Percentiles rank a stretch among this genome's conserved stretches.
phyloP scores from a whole-genome alignment of 1,140 invertebrate genomes.

The Lordiphosa stackelbergi region DNA sequence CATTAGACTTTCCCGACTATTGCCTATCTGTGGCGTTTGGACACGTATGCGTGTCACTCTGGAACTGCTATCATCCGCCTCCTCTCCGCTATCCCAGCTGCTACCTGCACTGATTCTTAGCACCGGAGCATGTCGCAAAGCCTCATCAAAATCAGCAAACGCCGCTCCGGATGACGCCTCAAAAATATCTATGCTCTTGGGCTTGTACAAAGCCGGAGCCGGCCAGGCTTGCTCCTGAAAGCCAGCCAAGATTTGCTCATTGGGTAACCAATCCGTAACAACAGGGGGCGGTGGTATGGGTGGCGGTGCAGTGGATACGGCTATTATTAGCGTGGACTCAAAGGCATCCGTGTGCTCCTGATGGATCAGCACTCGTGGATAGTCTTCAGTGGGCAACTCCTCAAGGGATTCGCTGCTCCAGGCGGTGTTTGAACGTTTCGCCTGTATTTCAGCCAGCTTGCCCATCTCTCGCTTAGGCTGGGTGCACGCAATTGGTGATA shows the following conservation, averaged over 20 bases:
- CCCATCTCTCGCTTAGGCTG: conserved; percentile 35
- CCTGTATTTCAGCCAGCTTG: conserved; percentile 42
- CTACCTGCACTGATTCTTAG: conserved; percentile 45
- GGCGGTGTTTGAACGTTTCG: conserved; percentile 34
- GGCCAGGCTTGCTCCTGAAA: conserved; percentile 45
- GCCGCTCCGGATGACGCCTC: conserved; percentile 37
- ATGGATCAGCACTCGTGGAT: conserved; percentile 69
- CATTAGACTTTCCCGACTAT: conserved; percentile 59
- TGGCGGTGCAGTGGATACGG: conserved; percentile 42
- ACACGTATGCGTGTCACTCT: conserved; percentile 53
- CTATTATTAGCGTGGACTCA: conserved; percentile 72
- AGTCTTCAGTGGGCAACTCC: conserved; percentile 49
- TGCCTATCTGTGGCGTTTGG: conserved; percentile 48
- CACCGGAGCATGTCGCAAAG: conserved; percentile 60
- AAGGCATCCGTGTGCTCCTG: conserved; percentile 66
- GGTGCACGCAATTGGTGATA: conserved; percentile 21
- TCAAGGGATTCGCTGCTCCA: conserved; percentile 64
- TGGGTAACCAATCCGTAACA: conserved; percentile 49
- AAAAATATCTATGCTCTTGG: conserved; percentile 76
- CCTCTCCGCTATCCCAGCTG: conserved; percentile 28
- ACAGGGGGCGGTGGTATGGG: conserved; percentile 4
- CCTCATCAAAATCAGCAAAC: conserved; percentile 75
- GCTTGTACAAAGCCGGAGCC: conserved; percentile 49
- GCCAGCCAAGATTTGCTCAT: conserved; percentile 54
- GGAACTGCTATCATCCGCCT: conserved; percentile 55